Percentiles rank a stretch among this genome's conserved stretches.
phyloP scores from a whole-genome alignment of 2,797 vertebrate genomes.

The Nasua narica region DNA sequence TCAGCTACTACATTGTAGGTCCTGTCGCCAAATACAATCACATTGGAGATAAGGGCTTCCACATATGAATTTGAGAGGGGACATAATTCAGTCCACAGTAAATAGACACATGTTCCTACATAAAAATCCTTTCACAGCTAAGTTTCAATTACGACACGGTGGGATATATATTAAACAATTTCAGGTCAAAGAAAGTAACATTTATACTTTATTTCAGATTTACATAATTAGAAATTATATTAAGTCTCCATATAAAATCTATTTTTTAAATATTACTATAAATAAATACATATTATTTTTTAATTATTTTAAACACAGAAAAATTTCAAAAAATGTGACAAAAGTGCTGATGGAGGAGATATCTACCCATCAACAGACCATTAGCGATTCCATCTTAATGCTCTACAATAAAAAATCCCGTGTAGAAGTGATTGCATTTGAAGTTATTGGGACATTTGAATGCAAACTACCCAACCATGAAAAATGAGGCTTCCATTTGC shows the following conservation, averaged over 20 bases:
- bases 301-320: slow-evolving; percentile 38
- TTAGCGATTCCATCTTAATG: slow-evolving; percentile 58
- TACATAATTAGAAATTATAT: slow-evolving; percentile 15
- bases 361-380: slow-evolving; percentile 70
- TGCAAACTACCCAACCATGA: slow-evolving; percentile 79
- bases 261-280: background rate
- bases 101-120: background rate
- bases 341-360: slow-evolving; percentile 74
- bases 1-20: background rate
- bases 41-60: background rate
- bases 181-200: background rate
- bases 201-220: background rate
- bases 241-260: background rate
- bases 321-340: background rate
- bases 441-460: slow-evolving; percentile 79
- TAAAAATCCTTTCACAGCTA: background rate
- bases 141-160: background rate
- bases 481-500: slow-evolving; percentile 76
- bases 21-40: background rate
- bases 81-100: background rate
- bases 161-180: background rate
- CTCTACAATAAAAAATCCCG: slow-evolving; percentile 66
- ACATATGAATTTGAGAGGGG: background rate
- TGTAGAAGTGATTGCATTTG: slow-evolving; percentile 71
- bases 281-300: background rate